Percentiles rank a stretch among this genome's conserved stretches.
Evolutionary conservation across 1,140 invertebrate species (phyloP).

Genomic region (Zaprionus lachaisei): DNA sequence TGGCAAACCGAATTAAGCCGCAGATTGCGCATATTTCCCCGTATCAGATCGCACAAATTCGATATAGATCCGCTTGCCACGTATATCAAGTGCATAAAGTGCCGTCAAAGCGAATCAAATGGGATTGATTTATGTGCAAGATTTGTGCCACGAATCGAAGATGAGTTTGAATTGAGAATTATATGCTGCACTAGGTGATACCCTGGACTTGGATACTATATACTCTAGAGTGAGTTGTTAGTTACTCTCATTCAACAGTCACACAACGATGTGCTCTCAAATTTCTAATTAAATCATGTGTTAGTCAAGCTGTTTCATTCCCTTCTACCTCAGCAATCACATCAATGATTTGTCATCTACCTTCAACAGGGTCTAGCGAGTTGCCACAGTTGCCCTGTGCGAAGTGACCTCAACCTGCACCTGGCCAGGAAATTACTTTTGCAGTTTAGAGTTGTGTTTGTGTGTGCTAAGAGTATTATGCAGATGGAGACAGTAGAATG

Average conservation of each 20-base stretch:
- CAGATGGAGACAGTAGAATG: background rate
- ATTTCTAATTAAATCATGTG: background rate
- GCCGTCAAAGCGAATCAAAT: conserved; percentile 5
- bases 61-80: background rate
- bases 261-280: too few relatives aligned
- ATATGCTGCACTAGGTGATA: background rate
- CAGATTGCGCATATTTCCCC: conserved; percentile 5
- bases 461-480: background rate
- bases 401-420: background rate
- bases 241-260: too few relatives aligned
- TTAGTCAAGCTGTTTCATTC: too few relatives aligned
- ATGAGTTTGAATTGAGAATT: background rate
- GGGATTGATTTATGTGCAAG: background rate
- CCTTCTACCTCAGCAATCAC: too few relatives aligned
- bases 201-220: background rate
- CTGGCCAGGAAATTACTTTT: background rate
- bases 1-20: background rate
- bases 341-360: background rate
- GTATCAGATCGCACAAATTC: conserved; percentile 16
- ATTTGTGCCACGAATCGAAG: background rate
- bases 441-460: too few relatives aligned
- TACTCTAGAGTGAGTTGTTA: too few relatives aligned
- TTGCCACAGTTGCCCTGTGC: background rate
- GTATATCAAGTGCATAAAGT: background rate
- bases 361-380: too few relatives aligned